Conservation (phyloP, 2,113 vertebrate species). For the Globicephala melas region DNA sequence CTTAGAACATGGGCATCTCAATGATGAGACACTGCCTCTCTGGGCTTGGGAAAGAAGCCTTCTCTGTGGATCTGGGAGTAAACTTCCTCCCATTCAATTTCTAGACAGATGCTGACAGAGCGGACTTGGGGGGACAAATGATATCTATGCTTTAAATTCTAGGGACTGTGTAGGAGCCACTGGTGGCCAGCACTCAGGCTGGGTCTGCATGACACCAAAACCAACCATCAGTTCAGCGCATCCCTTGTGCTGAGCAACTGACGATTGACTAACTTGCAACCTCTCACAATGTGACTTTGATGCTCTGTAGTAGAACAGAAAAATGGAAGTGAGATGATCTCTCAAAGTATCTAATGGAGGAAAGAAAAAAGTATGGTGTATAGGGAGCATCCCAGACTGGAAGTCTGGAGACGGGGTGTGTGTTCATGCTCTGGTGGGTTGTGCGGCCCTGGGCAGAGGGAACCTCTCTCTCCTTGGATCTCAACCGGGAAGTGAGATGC, state of each 20-base stretch:
- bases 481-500: background rate
- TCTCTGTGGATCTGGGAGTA: background rate
- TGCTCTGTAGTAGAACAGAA: background rate
- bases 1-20: background rate
- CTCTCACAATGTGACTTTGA: background rate
- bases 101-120: background rate
- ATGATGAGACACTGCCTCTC: background rate
- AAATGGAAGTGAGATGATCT: background rate
- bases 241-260: background rate
- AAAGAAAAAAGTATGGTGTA: background rate
- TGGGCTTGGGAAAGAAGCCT: background rate
- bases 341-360: background rate
- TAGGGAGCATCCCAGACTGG: background rate
- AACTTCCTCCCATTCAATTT: background rate
- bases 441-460: background rate
- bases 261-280: background rate
- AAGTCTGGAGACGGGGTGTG: background rate
- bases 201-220: background rate
- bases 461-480: background rate
- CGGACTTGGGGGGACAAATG: background rate
- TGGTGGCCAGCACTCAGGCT: background rate
- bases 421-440: background rate
- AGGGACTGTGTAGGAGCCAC: background rate
- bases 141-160: background rate
- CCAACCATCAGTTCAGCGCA: background rate